Evolutionary conservation across 2,797 vertebrate species (phyloP), one percentile per base, ranked within the genome.

Genomic region (Denticeps clupeoides): DNA sequence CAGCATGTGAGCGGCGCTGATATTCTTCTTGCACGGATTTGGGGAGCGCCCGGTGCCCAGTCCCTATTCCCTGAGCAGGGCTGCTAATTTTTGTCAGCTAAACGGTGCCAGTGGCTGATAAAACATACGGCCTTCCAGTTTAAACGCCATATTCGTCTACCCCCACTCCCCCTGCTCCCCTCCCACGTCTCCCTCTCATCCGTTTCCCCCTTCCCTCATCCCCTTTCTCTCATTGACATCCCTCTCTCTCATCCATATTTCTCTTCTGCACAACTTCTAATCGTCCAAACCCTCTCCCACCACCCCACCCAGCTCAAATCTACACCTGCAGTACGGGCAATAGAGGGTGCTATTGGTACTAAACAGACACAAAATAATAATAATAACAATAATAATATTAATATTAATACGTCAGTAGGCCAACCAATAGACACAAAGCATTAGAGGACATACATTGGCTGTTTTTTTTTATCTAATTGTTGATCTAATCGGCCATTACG

Each of bases 1-100:
- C 88, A 75, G 88, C 91, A 84, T 92, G 90, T 94, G 93, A 94
- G 79, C 76, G 80, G 83, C 55, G 84, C 90, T 91, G 90, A 92
- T 92, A 95, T 89, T 90, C 89, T 87, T 89, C 89, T 87, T 82
- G 82, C 73, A 79, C 77, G 86, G 85, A 85, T 87, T 88, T 87
- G 82, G 80, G 83, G 85, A 80, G 85, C 81, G 81, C 84, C 77
- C 82, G 59, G 60, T 76, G 82, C 82, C 78, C 73, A 79, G 83
- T 75, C 80, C 81, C 74, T 84, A 90, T 91, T 93, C 88, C 90
- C 90, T 85, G 79, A 82, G 82, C 87, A 73, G 80, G 65, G 78
- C 65, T 62, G 83, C 87, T 87, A 84, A 81, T 87, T 88, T 88
- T 83, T 84, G 85, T 85, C 83, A 82, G 85, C 86, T 87, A 82